Conservation (phyloP, 1,140 invertebrate species). For the Phymastichus coffea region DNA sequence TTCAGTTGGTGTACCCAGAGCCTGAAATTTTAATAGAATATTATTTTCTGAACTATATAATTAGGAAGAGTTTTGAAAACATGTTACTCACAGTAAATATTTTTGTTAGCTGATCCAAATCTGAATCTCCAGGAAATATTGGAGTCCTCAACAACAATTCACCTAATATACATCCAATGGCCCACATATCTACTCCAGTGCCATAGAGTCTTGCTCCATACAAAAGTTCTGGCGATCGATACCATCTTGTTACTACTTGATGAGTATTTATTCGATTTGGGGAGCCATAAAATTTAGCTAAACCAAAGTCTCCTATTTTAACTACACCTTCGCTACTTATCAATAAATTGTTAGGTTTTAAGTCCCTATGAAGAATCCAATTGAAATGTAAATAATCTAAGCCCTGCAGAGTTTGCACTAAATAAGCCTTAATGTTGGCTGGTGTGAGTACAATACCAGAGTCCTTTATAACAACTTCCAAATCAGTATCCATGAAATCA, state of each 20-base stretch:
- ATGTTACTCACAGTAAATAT: slow-evolving; percentile 80
- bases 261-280: slow-evolving; percentile 96
- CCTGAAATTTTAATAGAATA: slow-evolving; percentile 34
- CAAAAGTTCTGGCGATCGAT: slow-evolving; percentile 90
- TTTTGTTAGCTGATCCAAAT: slow-evolving; percentile 92
- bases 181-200: slow-evolving; percentile 98
- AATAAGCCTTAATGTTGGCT: slow-evolving; percentile 94
- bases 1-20: slow-evolving; percentile 87
- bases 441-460: slow-evolving; percentile 85
- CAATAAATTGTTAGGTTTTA: slow-evolving; percentile 98
- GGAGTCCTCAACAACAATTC: slow-evolving; percentile 91
- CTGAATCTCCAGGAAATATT: slow-evolving; percentile 94
- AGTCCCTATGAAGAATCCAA: slow-evolving; percentile 97
- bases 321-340: slow-evolving; percentile 90
- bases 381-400: slow-evolving; percentile 94
- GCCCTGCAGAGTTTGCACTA: slow-evolving; percentile 91
- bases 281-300: slow-evolving; percentile 96
- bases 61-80: neutral
- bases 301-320: slow-evolving; percentile 98
- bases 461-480: slow-evolving; percentile 91
- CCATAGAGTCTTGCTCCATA: slow-evolving; percentile 95
- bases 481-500: slow-evolving; percentile 99
- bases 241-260: slow-evolving; percentile 96
- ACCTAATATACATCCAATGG: slow-evolving; percentile 95
- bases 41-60: slow-evolving; percentile 3